Evolutionary conservation across 2,888 invertebrate species (phyloP), one percentile per base, ranked within the genome.

Genomic region (Coelopa pilipes): DNA sequence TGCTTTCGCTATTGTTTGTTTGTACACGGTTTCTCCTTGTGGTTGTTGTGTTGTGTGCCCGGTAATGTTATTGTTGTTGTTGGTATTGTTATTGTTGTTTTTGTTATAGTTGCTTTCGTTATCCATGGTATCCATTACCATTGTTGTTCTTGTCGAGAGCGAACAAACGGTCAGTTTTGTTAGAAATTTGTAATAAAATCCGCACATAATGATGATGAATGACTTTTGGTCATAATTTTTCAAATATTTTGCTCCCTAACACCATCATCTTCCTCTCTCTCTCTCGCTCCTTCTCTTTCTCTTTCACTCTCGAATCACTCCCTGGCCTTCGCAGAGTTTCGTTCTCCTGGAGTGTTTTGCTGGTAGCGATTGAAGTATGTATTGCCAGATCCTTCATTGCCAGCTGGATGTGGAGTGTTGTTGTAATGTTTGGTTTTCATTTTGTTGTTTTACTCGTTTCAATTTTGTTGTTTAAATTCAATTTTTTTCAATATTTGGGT

Each of bases 141-240:
- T 49, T 11, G n/a, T n/a, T n/a, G n/a, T 9, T n/a, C n/a, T 55
- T n/a, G 19, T 55, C 7, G 15, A 55, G 19, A n/a, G n/a, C 55
- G 19, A n/a, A 60, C 24, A 60, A 21, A 19, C 21, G 12, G 19
- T 60, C 21, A 19, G 59, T 19, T 12, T 60, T 60, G 59, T 24
- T 7, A 13, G 1, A 24, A 60, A 60, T 60, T 34, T 13, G 34
- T 60, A 24, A 60, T 24, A 24, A 21, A 24, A 13, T 60, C 60
- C 60, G 34, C 34, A 19, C 60, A 60, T 12, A 21, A 34, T 34
- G 9, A 60, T 60, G 60, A 60, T 60, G 15, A 60, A 60, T 34
- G 34, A 19, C 59, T 34, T 60, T 12, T 34, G 19, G 34, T 60
- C 34, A 60, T 34, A 60, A 60, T 60, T 34, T 34, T 34, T 57